A percentile compares a stretch with the other conserved stretches of the same genome.
phyloP scores from a whole-genome alignment of 1,140 invertebrate species.

The Formica selysi region DNA sequence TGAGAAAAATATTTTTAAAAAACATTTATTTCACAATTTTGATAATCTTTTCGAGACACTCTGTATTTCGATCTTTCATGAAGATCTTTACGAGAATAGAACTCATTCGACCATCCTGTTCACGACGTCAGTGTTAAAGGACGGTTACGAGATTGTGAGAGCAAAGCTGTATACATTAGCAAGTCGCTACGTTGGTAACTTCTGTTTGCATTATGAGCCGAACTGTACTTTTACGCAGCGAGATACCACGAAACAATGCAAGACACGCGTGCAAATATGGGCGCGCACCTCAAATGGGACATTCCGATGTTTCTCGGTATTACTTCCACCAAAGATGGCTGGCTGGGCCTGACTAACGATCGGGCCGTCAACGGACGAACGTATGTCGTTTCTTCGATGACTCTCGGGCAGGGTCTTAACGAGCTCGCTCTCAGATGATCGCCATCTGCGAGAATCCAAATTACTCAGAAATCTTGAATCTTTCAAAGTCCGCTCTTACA shows the following conservation, averaged over 20 bases:
- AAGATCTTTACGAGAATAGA: slow-evolving; percentile 2
- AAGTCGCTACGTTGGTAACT: slow-evolving; percentile 64
- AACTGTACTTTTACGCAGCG: slow-evolving; percentile 82
- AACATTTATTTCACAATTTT: neutral
- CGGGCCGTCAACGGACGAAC: slow-evolving; percentile 55
- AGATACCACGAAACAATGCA: slow-evolving; percentile 85
- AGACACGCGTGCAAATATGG: slow-evolving; percentile 85
- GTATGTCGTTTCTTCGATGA: slow-evolving; percentile 54
- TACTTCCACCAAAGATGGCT: slow-evolving; percentile 81
- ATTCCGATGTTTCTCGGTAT: slow-evolving; percentile 85
- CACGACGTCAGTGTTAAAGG: slow-evolving; percentile 30
- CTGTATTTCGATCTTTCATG: neutral
- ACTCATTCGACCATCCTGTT: neutral
- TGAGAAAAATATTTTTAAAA: neutral
- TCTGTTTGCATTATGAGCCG: slow-evolving; percentile 75
- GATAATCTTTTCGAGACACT: neutral
- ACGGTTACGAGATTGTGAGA: slow-evolving; percentile 24
- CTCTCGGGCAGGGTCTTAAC: neutral
- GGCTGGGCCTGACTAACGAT: slow-evolving; percentile 66
- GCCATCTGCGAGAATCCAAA: neutral
- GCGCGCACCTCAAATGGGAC: slow-evolving; percentile 85
- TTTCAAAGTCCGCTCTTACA: neutral
- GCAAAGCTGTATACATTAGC: slow-evolving; percentile 49
- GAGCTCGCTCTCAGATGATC: neutral
- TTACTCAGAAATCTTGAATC: neutral